Evolutionary conservation across 2,113 vertebrate genomes (phyloP).

Genomic region (Caranx melampygus): DNA sequence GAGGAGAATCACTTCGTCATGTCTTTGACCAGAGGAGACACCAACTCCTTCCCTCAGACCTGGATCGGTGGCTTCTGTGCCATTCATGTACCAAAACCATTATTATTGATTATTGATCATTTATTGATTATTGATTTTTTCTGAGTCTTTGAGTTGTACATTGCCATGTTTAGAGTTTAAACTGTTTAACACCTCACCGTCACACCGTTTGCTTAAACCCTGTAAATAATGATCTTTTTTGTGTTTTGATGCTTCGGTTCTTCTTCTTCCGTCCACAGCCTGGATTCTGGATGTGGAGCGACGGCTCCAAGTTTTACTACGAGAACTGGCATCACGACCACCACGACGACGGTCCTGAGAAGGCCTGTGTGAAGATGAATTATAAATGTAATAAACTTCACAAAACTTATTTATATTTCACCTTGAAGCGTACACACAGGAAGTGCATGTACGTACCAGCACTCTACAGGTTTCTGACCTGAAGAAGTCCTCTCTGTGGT

Average conservation of each 20-base stretch:
- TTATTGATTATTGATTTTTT: no score
- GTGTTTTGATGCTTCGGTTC: background rate
- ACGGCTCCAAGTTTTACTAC: conserved; percentile 45
- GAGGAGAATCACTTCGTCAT: conserved; percentile 41
- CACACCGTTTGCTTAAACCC: background rate
- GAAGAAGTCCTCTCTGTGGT: no score
- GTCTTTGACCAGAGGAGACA: conserved; percentile 31
- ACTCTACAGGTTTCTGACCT: background rate
- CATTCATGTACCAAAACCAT: background rate
- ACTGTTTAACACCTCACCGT: no score
- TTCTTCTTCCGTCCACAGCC: background rate
- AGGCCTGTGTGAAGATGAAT: conserved; percentile 25
- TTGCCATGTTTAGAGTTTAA: no score
- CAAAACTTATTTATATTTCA: background rate
- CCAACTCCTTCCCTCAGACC: conserved; percentile 5
- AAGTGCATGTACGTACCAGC: background rate
- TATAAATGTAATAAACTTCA: conserved; percentile 21
- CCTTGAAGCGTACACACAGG: no score
- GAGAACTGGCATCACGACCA: background rate
- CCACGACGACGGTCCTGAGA: fast-evolving
- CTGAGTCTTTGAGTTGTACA: no score
- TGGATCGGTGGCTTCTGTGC: conserved; percentile 54
- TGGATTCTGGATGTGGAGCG: conserved; percentile 54
- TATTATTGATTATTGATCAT: background rate
- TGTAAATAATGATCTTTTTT: no score